Percentiles rank a stretch among this genome's conserved stretches.
phyloP scores from a whole-genome alignment of 2,888 invertebrate genomes.

The Actias luna region DNA sequence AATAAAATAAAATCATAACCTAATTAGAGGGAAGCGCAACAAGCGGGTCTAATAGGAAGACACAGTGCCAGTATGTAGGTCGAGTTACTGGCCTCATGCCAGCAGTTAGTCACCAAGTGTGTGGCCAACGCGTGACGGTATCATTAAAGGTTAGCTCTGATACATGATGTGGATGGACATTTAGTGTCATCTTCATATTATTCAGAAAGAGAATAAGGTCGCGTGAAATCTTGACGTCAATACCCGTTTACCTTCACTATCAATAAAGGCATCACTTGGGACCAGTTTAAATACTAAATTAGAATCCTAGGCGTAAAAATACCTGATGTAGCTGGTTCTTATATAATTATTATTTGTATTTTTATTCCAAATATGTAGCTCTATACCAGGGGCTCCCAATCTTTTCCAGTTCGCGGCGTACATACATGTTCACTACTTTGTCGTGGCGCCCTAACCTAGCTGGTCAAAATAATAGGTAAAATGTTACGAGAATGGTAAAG shows the following conservation, averaged over 20 bases:
- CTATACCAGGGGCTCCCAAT: no score
- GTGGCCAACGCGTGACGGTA: conserved; percentile 60
- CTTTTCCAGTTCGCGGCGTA: no score
- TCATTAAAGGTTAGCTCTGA: conserved; percentile 62
- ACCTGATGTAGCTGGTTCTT: no score
- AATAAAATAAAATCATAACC: conserved; percentile 53
- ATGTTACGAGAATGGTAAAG: no score
- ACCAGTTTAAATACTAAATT: not conserved
- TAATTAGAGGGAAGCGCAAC: conserved; percentile 55
- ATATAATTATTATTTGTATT: no score
- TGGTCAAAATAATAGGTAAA: no score
- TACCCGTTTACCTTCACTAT: not conserved
- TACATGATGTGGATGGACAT: conserved; percentile 9
- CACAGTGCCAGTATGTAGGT: conserved; percentile 67
- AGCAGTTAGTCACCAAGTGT: conserved; percentile 66
- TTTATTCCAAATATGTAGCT: no score
- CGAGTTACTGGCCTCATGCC: conserved; percentile 69
- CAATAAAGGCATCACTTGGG: not conserved
- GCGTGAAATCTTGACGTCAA: not conserved
- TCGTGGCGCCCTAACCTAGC: no score
- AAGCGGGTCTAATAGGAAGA: conserved; percentile 62
- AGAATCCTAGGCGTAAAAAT: no score
- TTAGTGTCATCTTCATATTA: conserved; percentile 5
- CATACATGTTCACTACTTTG: no score
- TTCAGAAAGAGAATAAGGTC: conserved; percentile 7